These are phyloP conservation scores for Capromys pilorides DNA, from an alignment of 2,797 vertebrate genomes.

Conservation along the genomic window DNA sequence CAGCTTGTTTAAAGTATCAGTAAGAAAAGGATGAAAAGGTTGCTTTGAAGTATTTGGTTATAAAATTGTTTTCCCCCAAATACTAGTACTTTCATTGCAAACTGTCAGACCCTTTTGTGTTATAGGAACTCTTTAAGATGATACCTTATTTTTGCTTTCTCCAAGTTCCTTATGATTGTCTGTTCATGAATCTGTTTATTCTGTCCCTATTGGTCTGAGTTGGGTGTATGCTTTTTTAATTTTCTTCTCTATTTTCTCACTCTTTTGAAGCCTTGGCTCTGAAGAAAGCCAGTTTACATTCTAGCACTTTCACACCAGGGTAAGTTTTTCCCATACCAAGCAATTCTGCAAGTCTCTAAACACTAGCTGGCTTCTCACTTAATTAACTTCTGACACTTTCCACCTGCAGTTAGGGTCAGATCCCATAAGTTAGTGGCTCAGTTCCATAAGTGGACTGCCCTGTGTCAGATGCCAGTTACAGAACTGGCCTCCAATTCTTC, in stretches of 20 bases:
- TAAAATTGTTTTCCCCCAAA: not conserved
- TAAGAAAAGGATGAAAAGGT: not conserved
- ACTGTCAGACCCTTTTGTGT: not conserved
- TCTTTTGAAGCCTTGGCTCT: slow-evolving; percentile 20
- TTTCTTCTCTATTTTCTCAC: slow-evolving; percentile 30
- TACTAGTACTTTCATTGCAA: not conserved
- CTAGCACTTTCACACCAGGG: not conserved
- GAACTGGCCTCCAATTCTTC: not conserved
- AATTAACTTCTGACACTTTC: not conserved
- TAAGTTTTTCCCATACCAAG: not conserved
- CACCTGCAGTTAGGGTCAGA: not conserved
- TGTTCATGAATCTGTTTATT: not conserved
- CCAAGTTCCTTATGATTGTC: not conserved
- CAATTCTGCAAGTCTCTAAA: not conserved
- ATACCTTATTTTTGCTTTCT: not conserved
- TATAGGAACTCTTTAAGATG: not conserved
- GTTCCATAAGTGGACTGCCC: not conserved
- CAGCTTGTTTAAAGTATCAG: not conserved
- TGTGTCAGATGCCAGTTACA: not conserved
- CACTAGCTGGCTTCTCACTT: not conserved
- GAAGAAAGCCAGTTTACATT: not conserved
- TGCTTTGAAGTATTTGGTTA: not conserved
- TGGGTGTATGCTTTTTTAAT: not conserved
- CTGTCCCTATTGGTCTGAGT: not conserved
- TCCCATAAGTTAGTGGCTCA: not conserved